Evolutionary conservation across 2,888 invertebrate species (phyloP), one percentile per base, ranked within the genome.

Genomic region (Leptinotarsa peninsularis): DNA sequence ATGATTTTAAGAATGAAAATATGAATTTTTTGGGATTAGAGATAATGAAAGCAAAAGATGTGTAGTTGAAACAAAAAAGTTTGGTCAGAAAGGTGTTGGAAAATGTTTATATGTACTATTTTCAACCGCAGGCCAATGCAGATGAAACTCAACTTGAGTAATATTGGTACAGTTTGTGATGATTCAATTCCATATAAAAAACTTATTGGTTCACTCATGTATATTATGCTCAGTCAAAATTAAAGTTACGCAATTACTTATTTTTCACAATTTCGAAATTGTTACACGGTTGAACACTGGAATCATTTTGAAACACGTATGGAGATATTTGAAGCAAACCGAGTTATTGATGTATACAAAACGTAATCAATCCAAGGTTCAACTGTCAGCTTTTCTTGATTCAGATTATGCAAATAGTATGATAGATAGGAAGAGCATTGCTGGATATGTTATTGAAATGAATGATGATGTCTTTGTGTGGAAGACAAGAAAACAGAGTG

Each of bases 151-250:
- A 21, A 21, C 1, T 21, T 21, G 21, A 21, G 33, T 33, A 43
- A 67, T 49, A 58, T 17, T n/a, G 27, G 43, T 49, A 56, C 69
- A 60, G 49, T 49, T 67, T 50, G 23, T 50, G 50, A 50, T 67
- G 50, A 52, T 4, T 49, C 18, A 50, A 49, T 75, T 60, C 71
- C 75, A 7, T 79, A 77, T 73, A 67, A 72, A 21, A 77, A 80
- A 68, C 67, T 79, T 4, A 68, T 78, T 49, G 78, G 80, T n/a
- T 74, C 74, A 50, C 43, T 80, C 43, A 81, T 81, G 80, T 78
- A 80, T 49, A 60, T 80, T 10, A 79, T 79, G 80, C 66, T 80
- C 18, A 80, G 77, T 33, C 67, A 76, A 49, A 79, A 81, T 72
- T 52, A 79, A 49, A 74, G 80, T 75, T 79, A 43, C 67, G 74